Base-by-base conservation (phyloP, 2,888 invertebrate genomes). In the Nomada hirtipes region DNA sequence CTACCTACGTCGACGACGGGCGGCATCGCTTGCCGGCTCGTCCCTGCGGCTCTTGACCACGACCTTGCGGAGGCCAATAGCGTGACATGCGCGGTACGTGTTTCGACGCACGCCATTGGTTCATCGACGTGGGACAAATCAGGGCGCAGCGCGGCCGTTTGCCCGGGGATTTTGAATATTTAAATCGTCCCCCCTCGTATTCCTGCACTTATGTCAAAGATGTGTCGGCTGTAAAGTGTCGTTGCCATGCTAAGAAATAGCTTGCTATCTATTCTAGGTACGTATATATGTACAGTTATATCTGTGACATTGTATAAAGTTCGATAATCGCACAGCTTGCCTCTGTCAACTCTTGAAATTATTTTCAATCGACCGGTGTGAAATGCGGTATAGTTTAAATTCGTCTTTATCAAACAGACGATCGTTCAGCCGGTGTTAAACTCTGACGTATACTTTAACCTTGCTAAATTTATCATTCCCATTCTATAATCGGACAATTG, bases 1-100 rank as follows among this genome's bases (percentile, higher is more conserved):
- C 91, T 91, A 89, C 85, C 78, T 73, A 67, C 76, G 76, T 79
- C 76, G 78, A 70, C 73, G 61, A 74, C 85, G 82, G 82, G 68
- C 79, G 82, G 81, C 82, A 84, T 85, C 80, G 83, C 85, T 82
- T 77, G 77, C 82, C 85, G 85, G 86, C 79, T 85, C 82, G 82
- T 86, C 85, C 84, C 85, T 79, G 86, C 64, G 78, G 60, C 70
- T 20, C 59, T 82, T 82, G 83, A 85, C 86, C 89, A 81, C 78
- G 86, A 83, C 79, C 81, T 84, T 84, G 84, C 84, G 70, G 50
- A 71, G 79, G 73, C 79, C 79, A 84, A 80, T 85, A 53, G 78
- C 79, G 80, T 76, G 88, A 84, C 88, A 87, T 87, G 85, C 88
- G 86, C 88, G 77, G 63, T 47, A 63, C 78, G 23, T 61, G 65